A percentile compares a stretch with the other conserved stretches of the same genome.
Conservation (phyloP, 2,888 invertebrate species). For the Agrotis puta region DNA sequence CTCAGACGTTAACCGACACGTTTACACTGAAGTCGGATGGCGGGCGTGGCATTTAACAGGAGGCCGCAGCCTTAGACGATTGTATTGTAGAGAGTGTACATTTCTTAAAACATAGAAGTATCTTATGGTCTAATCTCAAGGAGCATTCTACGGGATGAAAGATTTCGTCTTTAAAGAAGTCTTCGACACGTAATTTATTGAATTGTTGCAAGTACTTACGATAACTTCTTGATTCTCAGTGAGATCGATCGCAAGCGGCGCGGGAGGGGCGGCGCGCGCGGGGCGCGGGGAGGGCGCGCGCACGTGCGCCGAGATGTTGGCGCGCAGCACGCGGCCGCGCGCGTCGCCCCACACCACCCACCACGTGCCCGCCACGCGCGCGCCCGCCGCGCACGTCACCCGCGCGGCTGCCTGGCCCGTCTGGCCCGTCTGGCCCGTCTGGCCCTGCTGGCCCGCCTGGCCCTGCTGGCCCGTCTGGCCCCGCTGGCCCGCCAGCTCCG, state of each 20-base stretch:
- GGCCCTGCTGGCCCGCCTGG: conserved; percentile 47
- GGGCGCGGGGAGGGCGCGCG: conserved; percentile 21
- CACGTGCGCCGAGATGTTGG: conserved; percentile 53
- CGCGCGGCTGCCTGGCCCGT: conserved; percentile 39
- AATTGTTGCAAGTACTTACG: conserved; percentile 4
- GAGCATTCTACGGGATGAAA: too few species aligned
- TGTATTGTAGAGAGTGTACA: too few species aligned
- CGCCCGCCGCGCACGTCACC: conserved; percentile 73
- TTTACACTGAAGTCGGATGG: too few species aligned
- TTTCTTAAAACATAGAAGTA: too few species aligned
- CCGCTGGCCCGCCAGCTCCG: conserved; percentile 82
- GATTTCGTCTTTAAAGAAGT: too few species aligned
- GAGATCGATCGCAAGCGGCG: conserved; percentile 6
- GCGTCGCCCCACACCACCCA: conserved; percentile 83
- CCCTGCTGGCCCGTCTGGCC: conserved; percentile 63
- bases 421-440: conserved; percentile 68
- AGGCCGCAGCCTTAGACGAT: too few species aligned
- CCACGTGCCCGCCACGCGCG: conserved; percentile 75
- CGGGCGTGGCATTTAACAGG: too few species aligned
- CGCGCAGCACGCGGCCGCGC: conserved; percentile 72
- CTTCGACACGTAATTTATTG: too few species aligned
- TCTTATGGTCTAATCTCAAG: too few species aligned
- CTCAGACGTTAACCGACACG: too few species aligned
- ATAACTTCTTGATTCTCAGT: conserved; percentile 7
- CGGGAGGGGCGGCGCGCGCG: conserved; percentile 35